Conservation (phyloP, 2,797 vertebrate genomes). For the Naso thynnoides region DNA sequence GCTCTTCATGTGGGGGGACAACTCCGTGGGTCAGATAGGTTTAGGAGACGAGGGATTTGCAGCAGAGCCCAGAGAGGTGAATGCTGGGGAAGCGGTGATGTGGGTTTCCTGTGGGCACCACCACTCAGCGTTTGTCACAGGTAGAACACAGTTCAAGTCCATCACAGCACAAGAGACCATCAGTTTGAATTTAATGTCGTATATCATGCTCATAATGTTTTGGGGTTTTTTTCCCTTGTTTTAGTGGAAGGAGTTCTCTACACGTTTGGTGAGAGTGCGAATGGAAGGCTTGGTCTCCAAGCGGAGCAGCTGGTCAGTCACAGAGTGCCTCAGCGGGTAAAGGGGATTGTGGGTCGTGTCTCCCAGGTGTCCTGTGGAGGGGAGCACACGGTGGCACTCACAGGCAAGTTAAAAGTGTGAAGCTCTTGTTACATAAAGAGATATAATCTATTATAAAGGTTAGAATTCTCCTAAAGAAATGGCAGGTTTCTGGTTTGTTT, state of each 20-base stretch:
- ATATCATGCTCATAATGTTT: not conserved
- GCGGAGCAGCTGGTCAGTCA: slow-evolving; percentile 84
- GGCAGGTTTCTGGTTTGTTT: not conserved
- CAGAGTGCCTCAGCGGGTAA: slow-evolving; percentile 87
- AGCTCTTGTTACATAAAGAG: not conserved
- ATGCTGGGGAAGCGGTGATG: slow-evolving; percentile 83
- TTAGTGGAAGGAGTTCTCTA: slow-evolving; percentile 88
- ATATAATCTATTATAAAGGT: not conserved
- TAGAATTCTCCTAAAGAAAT: not conserved
- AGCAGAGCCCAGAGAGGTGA: slow-evolving; percentile 85
- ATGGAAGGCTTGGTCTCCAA: slow-evolving; percentile 88
- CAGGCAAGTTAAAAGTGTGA: slow-evolving; percentile 80
- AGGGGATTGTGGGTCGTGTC: slow-evolving; percentile 85
- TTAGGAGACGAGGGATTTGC: slow-evolving; percentile 79
- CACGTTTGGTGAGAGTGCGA: slow-evolving; percentile 88
- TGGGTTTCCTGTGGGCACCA: slow-evolving; percentile 92
- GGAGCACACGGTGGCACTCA: slow-evolving; percentile 89
- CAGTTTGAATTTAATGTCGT: not conserved
- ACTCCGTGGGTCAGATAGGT: slow-evolving; percentile 92
- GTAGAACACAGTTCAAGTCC: slow-evolving; percentile 49
- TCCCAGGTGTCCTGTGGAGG: slow-evolving; percentile 90
- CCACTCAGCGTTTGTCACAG: slow-evolving; percentile 91
- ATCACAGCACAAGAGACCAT: not conserved
- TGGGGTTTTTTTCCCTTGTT: slow-evolving; percentile 19
- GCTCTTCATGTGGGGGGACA: slow-evolving; percentile 94